phyloP scores from a whole-genome alignment of 2,113 vertebrate genomes.

The Ophthalmolycus amberensis region DNA sequence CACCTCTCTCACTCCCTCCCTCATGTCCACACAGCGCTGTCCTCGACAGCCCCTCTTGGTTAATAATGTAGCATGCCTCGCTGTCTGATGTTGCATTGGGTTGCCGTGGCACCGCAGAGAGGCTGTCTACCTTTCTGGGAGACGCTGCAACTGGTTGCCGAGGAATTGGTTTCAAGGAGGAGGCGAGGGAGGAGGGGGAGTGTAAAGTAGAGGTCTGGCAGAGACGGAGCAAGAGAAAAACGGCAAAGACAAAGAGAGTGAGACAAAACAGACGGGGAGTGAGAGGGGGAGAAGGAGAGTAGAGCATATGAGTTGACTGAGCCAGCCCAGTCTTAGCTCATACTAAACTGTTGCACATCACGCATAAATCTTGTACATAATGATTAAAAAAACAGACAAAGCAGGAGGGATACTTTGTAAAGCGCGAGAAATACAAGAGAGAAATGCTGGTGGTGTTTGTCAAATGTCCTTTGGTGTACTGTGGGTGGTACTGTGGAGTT shows the following conservation, averaged over 20 bases:
- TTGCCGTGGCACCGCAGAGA: constrained; percentile 76
- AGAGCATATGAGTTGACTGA: constrained; percentile 17
- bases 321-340: constrained; percentile 9
- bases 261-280: constrained; percentile 61
- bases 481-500: constrained; percentile 39
- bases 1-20: constrained; percentile 27
- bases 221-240: constrained; percentile 57
- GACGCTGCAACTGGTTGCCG: constrained; percentile 79
- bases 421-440: constrained; percentile 41
- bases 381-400: constrained; percentile 47
- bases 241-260: constrained; percentile 65
- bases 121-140: constrained; percentile 78
- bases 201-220: constrained; percentile 71
- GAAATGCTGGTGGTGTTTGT: constrained; percentile 61
- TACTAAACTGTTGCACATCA: constrained; percentile 34
- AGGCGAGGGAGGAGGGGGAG: constrained; percentile 64
- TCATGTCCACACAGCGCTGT: constrained; percentile 32
- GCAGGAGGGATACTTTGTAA: constrained; percentile 56
- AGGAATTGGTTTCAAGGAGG: constrained; percentile 76
- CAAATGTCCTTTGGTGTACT: constrained; percentile 48
- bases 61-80: constrained; percentile 83
- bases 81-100: constrained; percentile 77
- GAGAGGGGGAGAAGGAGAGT: constrained; percentile 35
- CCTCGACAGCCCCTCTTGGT: constrained; percentile 69
- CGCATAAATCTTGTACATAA: constrained; percentile 21